phyloP scores from a whole-genome alignment of 2,113 vertebrate species.

The Leuciscus idus region DNA sequence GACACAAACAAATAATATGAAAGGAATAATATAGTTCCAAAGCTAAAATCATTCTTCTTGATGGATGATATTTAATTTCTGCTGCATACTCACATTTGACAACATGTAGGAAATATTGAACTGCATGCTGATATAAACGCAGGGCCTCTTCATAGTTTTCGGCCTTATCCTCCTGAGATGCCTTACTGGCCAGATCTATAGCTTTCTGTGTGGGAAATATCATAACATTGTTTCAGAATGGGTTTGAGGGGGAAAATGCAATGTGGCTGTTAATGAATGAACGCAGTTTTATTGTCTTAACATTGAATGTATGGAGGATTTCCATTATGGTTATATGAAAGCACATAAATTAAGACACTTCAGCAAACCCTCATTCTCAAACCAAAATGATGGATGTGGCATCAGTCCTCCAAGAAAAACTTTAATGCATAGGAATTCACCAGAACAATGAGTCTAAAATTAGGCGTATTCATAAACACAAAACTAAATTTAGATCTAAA shows the following conservation, averaged over 20 bases:
- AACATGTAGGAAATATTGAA: constrained; percentile 96
- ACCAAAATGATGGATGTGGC: not conserved
- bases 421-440: not conserved
- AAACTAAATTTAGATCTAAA: not conserved
- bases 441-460: not conserved
- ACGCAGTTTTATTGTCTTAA: not conserved
- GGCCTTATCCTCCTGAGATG: constrained; percentile 95
- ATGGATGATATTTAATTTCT: not conserved
- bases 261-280: not conserved
- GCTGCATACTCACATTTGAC: constrained; percentile 87
- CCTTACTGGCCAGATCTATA: constrained; percentile 93
- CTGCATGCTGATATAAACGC: constrained; percentile 89
- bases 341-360: not conserved
- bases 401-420: not conserved
- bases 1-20: not conserved
- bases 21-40: not conserved
- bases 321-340: not conserved
- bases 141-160: constrained; percentile 95
- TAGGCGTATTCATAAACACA: not conserved
- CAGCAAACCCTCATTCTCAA: not conserved
- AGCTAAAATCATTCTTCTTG: not conserved
- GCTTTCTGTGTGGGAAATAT: constrained; percentile 86
- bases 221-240: not conserved
- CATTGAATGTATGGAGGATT: not conserved
- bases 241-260: not conserved